Base-by-base conservation (phyloP, 2,888 invertebrate genomes). In the Chrysina gloriosa region DNA sequence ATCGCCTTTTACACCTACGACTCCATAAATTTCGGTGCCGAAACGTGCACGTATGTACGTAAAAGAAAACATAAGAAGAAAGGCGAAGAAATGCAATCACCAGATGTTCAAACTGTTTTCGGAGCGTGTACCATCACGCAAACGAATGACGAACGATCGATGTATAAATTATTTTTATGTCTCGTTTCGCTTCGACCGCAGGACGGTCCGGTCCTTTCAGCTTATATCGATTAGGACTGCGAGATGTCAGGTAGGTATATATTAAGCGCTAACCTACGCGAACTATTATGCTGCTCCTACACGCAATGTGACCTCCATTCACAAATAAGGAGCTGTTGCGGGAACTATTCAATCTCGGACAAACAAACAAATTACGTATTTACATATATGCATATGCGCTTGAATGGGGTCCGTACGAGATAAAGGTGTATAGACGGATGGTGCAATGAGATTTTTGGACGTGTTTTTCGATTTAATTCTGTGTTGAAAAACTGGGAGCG, bases 281-380 rank as follows among this genome's bases (percentile, higher is more conserved):
- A 63, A 50, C 63, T 48, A 63, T 48, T 63, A 56, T 63, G 27
- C 34, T 16, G 48, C 63, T 63, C 63, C 63, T 63, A 63, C 63
- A 48, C 42, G 50, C 34, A 34, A 21, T 25, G 19, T 50, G 63
- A 48, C 63, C 63, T 63, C 63, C 48, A 63, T 63, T 47, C 48
- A 48, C 63, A 48, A 31, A 63, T 63, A 63, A 47, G 63, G 48
- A 39, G 36, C 36, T 52, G 50, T 52, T 52, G 16, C 29, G 36
- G 56, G 25, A 56, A 56, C 56, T 56, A 56, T 39, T 36, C 25
- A 39, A 56, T 39, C 36, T 56, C 36, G 56, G 36, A 14, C 36
- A 39, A 56, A 56, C 56, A 56, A 56, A 56, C 56, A 56, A 36
- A 23, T 56, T 56, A 56, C 56, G 56, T 19, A 39, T 56, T 23